Conservation (phyloP, 2,113 vertebrate genomes). For the Tachysurus fulvidraco region DNA sequence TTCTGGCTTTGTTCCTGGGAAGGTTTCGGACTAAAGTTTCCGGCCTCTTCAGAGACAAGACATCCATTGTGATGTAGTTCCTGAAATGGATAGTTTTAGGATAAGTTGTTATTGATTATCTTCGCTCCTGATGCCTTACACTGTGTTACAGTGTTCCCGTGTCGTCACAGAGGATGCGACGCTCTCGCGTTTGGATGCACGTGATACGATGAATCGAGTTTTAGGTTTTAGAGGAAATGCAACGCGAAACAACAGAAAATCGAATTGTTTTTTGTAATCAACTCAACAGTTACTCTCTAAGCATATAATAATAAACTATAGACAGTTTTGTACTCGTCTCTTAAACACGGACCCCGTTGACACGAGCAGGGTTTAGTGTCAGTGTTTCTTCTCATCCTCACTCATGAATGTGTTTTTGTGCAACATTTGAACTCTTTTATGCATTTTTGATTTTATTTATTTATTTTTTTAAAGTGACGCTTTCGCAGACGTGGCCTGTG, state of each 20-base stretch:
- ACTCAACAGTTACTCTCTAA: background rate
- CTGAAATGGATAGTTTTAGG: background rate
- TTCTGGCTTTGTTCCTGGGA: background rate
- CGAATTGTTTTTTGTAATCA: too few species aligned
- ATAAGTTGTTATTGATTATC: background rate
- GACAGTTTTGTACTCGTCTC: background rate
- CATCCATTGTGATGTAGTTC: background rate
- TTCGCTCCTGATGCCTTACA: slow-evolving; percentile 4
- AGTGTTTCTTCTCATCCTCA: background rate
- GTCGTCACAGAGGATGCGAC: background rate
- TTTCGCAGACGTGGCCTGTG: slow-evolving; percentile 21
- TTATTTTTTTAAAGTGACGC: slow-evolving; percentile 3
- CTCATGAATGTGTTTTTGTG: slow-evolving; percentile 24
- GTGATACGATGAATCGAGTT: background rate
- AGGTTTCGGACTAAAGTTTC: background rate
- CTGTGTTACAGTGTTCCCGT: background rate
- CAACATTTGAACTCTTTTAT: background rate
- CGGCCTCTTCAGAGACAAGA: background rate
- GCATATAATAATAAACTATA: background rate
- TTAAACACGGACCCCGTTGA: background rate
- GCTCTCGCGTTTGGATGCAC: background rate
- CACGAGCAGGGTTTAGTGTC: background rate
- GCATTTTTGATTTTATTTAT: slow-evolving; percentile 17
- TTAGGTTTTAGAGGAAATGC: background rate
- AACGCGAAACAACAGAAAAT: background rate